These are phyloP conservation scores for Tachysurus fulvidraco DNA, from an alignment of 2,113 vertebrate species.

Conservation along the genomic window DNA sequence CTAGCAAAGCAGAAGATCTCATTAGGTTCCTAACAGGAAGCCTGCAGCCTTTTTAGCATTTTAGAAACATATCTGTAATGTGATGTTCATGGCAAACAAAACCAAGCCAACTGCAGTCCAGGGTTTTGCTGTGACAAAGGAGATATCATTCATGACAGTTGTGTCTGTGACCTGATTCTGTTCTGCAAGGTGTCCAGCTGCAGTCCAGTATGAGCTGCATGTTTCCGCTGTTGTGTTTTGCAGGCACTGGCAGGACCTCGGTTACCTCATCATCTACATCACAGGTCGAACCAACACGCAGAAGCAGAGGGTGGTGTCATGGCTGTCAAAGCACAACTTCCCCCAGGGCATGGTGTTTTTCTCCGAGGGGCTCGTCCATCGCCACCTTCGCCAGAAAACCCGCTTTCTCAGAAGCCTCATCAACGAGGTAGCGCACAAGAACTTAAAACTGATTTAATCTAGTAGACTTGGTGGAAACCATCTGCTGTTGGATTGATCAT, in stretches of 20 bases:
- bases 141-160: neutral
- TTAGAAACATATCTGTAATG: neutral
- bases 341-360: conserved; percentile 97
- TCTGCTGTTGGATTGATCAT: neutral
- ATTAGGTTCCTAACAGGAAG: too few species aligned
- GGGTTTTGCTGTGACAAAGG: neutral
- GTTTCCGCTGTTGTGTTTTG: neutral
- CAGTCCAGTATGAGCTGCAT: neutral
- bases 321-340: conserved; percentile 99
- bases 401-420: conserved; percentile 94
- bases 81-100: neutral
- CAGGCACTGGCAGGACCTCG: conserved; percentile 99
- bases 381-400: conserved; percentile 95
- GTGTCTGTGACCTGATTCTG: neutral
- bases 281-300: conserved; percentile 98
- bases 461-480: neutral
- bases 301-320: conserved; percentile 98
- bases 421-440: conserved; percentile 58
- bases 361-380: conserved; percentile 95
- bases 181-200: neutral
- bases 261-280: conserved; percentile 97
- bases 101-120: neutral
- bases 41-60: neutral
- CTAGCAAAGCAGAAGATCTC: too few species aligned
- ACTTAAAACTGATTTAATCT: neutral